Evolutionary conservation across 2,797 vertebrate species (phyloP), one percentile per base, ranked within the genome.

Genomic region (Peromyscus aztecus): DNA sequence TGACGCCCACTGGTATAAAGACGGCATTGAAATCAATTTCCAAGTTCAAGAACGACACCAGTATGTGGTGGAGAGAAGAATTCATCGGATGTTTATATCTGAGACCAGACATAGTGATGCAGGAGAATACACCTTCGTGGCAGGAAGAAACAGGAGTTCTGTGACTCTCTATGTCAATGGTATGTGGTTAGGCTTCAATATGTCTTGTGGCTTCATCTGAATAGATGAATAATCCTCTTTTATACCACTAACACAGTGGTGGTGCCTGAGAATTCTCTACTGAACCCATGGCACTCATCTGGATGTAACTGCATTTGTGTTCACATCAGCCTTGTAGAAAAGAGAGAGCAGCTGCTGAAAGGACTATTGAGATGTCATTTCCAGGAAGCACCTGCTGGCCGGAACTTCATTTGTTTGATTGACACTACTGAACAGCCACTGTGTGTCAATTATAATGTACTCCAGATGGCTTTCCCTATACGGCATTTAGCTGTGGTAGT

Each of bases 1-100:
- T 63, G 99, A 99, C 89, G 99, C 99, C 89, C 99, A 98, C 69
- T 99, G 99, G 99, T 98, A 99, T 67, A 99, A 99, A 97, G 99
- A 99, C 2, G 99, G 99, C 92, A 99, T 99, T 89, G 99, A 99
- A 97, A 99, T 99, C 94, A 99, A 99, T 89, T 99, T 99, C 97
- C 98, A 99, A 2, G 94, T 99, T 91, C 99, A 99, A 97, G 99
- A 99, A 97, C 98, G 99, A 97, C 99, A 99, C 95, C 98, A 98
- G 59, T 99, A 99, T 89, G 98, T 98, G 59, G 97, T 99, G 65
- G 99, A 99, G 97, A 98, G 99, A 92, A 99, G 99, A 98, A 98
- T 99, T 59, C 99, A 99, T 98, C 98, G 99, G 34, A 98, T 99
- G 98, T 99, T 97, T 94, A 99, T 99, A 97, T 98, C 98, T 84